Evolutionary conservation across 1,140 invertebrate genomes (phyloP).

Genomic region (Calephelis virginiensis): DNA sequence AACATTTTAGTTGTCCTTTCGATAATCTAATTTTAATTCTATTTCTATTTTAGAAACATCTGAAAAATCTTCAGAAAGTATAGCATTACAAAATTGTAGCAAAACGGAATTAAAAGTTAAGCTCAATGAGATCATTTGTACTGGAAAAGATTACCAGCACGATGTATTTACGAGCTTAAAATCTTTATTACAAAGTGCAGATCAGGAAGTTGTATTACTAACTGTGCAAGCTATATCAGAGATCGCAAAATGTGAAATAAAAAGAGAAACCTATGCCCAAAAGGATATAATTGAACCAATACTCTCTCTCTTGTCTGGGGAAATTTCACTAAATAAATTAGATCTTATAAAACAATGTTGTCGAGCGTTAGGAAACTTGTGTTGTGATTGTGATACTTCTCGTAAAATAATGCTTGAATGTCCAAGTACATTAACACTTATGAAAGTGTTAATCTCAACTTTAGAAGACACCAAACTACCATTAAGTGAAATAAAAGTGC

Average conservation of each 20-base stretch:
- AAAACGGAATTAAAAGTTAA: constrained; percentile 58
- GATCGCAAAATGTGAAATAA: constrained; percentile 83
- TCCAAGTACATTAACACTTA: constrained; percentile 79
- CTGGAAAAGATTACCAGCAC: constrained; percentile 59
- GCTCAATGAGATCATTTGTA: constrained; percentile 59
- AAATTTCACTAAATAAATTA: constrained; percentile 64
- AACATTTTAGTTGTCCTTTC: constrained; percentile 8
- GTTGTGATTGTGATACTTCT: constrained; percentile 89
- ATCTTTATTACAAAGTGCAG: constrained; percentile 50
- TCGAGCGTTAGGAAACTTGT: constrained; percentile 91
- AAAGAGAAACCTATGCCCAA: constrained; percentile 82
- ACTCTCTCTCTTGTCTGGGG: constrained; percentile 73
- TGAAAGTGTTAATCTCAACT: constrained; percentile 63
- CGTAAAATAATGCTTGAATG: constrained; percentile 81
- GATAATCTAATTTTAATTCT: constrained; percentile 22
- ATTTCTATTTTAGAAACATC: constrained; percentile 44
- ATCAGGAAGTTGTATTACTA: constrained; percentile 54
- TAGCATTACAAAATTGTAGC: constrained; percentile 59
- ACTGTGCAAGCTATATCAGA: constrained; percentile 84
- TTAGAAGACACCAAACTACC: constrained; percentile 36
- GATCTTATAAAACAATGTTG: constrained; percentile 85
- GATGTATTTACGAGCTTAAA: constrained; percentile 65
- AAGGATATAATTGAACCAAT: constrained; percentile 80
- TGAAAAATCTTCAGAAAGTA: constrained; percentile 57
- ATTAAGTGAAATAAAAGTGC: constrained; percentile 61